Evolutionary conservation across 2,888 invertebrate genomes (phyloP).

Genomic region (Lagria hirta): DNA sequence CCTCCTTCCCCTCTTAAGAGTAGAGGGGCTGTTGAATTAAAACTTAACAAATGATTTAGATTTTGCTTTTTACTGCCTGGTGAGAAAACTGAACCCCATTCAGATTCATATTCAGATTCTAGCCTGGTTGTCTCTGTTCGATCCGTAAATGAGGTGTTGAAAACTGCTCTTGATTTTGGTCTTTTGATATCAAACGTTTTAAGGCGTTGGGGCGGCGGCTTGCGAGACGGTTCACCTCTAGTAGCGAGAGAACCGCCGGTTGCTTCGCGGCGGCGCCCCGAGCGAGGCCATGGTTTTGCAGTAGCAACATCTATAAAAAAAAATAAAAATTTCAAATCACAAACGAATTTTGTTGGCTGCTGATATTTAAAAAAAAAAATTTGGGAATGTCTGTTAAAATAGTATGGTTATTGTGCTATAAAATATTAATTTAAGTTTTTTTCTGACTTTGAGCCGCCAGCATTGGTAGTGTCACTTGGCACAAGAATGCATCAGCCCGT

Average conservation of each 20-base stretch:
- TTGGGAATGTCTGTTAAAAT: no score
- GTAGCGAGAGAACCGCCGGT: conserved; percentile 57
- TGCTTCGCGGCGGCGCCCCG: conserved; percentile 67
- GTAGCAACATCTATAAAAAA: conserved; percentile 52
- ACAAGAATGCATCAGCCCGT: no score
- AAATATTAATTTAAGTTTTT: no score
- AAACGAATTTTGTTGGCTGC: no score
- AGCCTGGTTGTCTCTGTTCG: conserved; percentile 73
- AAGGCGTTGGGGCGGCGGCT: conserved; percentile 67
- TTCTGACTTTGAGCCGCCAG: no score
- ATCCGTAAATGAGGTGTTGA: conserved; percentile 59
- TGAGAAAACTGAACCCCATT: conserved; percentile 80
- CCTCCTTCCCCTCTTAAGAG: no score
- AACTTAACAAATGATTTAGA: conserved; percentile 91
- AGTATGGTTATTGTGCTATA: no score
- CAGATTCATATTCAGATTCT: conserved; percentile 61
- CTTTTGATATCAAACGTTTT: conserved; percentile 68
- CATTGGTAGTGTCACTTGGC: no score
- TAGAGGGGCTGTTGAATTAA: conserved; percentile 74
- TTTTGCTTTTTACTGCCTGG: conserved; percentile 89
- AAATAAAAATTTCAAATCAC: conserved; percentile 3
- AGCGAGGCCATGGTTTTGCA: conserved; percentile 65
- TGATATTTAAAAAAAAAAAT: no score
- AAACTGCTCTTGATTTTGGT: conserved; percentile 68
- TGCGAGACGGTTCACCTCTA: conserved; percentile 67